Base-by-base conservation (phyloP, 53 echinoderm and acorn worm genomes). In the Astropecten irregularis region DNA sequence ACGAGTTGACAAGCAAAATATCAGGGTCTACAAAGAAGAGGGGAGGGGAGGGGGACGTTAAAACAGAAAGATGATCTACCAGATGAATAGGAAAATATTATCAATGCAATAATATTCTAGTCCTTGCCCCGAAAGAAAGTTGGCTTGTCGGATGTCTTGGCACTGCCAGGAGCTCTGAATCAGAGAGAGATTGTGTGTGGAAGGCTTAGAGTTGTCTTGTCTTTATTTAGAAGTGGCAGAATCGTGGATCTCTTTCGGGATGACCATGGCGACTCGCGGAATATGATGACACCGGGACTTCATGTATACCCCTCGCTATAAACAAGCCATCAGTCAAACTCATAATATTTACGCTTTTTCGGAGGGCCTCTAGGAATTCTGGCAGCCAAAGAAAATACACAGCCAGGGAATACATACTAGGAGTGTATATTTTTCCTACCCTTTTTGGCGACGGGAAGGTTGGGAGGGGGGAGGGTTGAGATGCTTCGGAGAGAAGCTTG, bases 241-340 rank as follows among this genome's bases (percentile, higher is more conserved):
- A 58, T 58, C 59, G 28, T 29, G 30, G 30, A 58, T 9, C 7
- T 11, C n/a, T 58, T 28, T 21, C 59, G n/a, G 7, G 59, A 65
- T 65, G n/a, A 13, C 37, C 8, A 4, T 29, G 30, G 35, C 19
- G 22, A 65, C 38, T 65, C 7, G 27, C 13, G 35, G 22, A 15
- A 76, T 31, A 55, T 38, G 37, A 76, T 58, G 56, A 76, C 58
- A 76, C 57, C 55, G 57, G n/a, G n/a, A n/a, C n/a, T n/a, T n/a
- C n/a, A n/a, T 79, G 79, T 79, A 61, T 61, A 61, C 61, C 40
- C 42, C 61, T 31, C 79, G 46, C 47, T 4, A 37, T 79, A 79
- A 79, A 79, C 79, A 79, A 62, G 15, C 79, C 62, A 48, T 79
- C 79, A 79, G 61, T 79, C 79, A 29, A 40, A 62, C 79, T 79